Conservation (phyloP, 2,888 invertebrate genomes). For the Hypolimnas misippus region DNA sequence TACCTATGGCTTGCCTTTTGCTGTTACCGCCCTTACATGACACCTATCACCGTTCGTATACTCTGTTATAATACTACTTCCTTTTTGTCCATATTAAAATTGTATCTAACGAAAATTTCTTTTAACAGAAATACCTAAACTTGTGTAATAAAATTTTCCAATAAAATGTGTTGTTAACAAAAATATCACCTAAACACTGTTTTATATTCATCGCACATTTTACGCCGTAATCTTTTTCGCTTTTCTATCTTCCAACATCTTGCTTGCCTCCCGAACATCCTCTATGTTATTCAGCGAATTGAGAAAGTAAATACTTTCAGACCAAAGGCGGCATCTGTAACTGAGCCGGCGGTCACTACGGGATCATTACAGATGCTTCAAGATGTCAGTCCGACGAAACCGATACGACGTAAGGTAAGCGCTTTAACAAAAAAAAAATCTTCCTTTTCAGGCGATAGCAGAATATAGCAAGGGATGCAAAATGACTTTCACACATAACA, state of each 20-base stretch:
- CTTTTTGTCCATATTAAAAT: background rate
- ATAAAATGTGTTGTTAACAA: background rate
- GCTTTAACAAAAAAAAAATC: background rate
- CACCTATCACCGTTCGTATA: conserved; percentile 11
- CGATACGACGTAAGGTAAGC: conserved; percentile 71
- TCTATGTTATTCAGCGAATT: conserved; percentile 9
- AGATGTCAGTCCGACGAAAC: conserved; percentile 78
- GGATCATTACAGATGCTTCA: conserved; percentile 72
- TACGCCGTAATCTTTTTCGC: conserved; percentile 7
- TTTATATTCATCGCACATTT: conserved; percentile 20
- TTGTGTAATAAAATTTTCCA: background rate
- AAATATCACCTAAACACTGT: background rate
- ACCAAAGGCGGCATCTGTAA: conserved; percentile 72
- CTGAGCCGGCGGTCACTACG: conserved; percentile 65
- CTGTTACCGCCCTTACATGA: conserved; percentile 15
- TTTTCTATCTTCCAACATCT: conserved; percentile 15
- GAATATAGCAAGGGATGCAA: too few relatives aligned
- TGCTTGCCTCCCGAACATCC: conserved; percentile 22
- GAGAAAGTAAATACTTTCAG: conserved; percentile 55
- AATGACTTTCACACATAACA: too few relatives aligned
- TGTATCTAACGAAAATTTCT: background rate
- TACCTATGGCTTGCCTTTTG: conserved; percentile 16
- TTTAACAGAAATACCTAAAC: background rate
- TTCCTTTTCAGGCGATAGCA: too few relatives aligned
- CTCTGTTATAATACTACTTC: conserved; percentile 1